A percentile compares a stretch with the other conserved stretches of the same genome.
phyloP scores from a whole-genome alignment of 2,888 invertebrate genomes.

The Adela reaumurella region DNA sequence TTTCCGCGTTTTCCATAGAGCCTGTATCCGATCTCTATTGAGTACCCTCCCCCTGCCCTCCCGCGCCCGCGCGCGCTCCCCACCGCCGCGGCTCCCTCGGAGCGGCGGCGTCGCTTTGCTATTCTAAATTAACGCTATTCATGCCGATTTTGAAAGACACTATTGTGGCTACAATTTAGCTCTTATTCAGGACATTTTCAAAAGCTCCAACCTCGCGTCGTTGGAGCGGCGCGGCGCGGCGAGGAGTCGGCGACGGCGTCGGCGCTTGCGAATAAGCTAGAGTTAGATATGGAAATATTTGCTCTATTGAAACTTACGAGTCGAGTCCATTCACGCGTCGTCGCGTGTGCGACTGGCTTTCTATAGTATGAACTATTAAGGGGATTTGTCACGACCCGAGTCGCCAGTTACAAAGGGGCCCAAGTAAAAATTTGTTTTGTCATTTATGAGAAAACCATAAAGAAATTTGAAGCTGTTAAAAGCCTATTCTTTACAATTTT shows the following conservation, averaged over 20 bases:
- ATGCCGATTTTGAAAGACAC: conserved; percentile 51
- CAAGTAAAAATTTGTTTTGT: too few relatives aligned
- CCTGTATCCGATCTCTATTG: background rate
- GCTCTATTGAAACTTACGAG: background rate
- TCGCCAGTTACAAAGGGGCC: too few relatives aligned
- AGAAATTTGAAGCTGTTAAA: too few relatives aligned
- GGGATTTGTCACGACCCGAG: too few relatives aligned
- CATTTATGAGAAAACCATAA: too few relatives aligned
- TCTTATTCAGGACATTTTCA: conserved; percentile 56
- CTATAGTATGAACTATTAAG: too few relatives aligned
- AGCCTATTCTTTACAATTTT: too few relatives aligned
- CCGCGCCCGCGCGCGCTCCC: background rate
- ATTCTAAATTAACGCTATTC: conserved; percentile 57
- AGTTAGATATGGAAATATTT: background rate
- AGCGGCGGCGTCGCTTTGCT: conserved; percentile 43
- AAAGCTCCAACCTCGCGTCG: conserved; percentile 18
- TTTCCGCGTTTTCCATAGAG: background rate
- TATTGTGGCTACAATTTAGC: conserved; percentile 61
- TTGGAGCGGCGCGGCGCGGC: conserved; percentile 8
- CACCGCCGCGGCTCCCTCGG: background rate
- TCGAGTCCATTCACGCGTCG: too few relatives aligned
- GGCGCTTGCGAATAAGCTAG: background rate
- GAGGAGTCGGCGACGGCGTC: too few relatives aligned
- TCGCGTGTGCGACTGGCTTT: too few relatives aligned
- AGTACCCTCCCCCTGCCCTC: background rate